Evolutionary conservation across 2,888 invertebrate genomes (phyloP).

Genomic region (Urechis unicinctus): DNA sequence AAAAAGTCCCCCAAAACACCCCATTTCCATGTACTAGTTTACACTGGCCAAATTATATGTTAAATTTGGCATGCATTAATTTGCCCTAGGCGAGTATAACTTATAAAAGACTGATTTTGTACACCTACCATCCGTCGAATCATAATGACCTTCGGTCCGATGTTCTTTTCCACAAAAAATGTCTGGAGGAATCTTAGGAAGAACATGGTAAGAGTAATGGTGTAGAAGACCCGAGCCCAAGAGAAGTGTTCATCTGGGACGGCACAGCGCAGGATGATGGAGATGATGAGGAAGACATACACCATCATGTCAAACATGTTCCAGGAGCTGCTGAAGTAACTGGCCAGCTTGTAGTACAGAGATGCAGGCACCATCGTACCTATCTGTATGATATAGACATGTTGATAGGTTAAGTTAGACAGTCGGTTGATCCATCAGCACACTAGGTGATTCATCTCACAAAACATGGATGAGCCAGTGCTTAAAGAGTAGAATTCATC

Average conservation of each 20-base stretch:
- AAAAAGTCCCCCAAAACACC: not conserved
- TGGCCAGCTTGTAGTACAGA: conserved; percentile 30
- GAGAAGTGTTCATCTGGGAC: conserved; percentile 26
- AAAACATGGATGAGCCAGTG: not conserved
- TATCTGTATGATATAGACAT: conserved; percentile 24
- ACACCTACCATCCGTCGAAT: conserved; percentile 45
- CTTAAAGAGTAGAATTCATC: not conserved
- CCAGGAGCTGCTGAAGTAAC: conserved; percentile 43
- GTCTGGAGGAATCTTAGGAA: conserved; percentile 45
- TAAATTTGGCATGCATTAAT: not conserved
- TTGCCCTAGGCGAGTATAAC: not conserved
- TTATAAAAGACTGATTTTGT: not conserved
- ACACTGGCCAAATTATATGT: not conserved
- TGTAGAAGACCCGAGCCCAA: conserved; percentile 40
- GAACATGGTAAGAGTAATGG: conserved; percentile 39
- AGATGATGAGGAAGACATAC: conserved; percentile 35
- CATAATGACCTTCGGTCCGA: conserved; percentile 51
- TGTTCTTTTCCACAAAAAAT: conserved; percentile 43
- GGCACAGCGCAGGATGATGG: conserved; percentile 35
- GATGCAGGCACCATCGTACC: conserved; percentile 32
- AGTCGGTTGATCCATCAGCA: not conserved
- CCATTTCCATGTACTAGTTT: not conserved
- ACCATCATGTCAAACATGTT: conserved; percentile 42
- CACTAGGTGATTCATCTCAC: not conserved
- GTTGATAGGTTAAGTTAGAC: too few species aligned